Evolutionary conservation across 2,113 vertebrate species (phyloP).

Genomic region (Brevimyrus niger): DNA sequence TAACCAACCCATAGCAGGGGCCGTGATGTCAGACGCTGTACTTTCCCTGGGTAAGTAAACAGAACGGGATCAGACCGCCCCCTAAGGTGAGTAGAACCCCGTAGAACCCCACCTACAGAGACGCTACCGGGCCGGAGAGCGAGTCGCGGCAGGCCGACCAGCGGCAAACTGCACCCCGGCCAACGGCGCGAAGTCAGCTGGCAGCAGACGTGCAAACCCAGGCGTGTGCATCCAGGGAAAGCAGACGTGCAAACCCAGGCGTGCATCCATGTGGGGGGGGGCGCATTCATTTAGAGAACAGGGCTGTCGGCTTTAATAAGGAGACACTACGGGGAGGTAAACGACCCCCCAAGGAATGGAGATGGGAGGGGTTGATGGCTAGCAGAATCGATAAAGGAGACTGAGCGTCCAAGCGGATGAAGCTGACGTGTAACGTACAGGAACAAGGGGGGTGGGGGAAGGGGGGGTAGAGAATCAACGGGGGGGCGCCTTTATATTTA

Average conservation of each 20-base stretch:
- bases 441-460: background rate
- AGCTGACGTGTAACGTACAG: background rate
- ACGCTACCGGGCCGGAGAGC: background rate
- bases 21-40: background rate
- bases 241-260: background rate
- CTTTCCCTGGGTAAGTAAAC: background rate
- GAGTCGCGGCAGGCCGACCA: background rate
- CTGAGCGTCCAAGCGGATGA: background rate
- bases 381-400: background rate
- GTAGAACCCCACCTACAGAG: background rate
- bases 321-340: background rate
- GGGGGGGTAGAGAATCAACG: background rate
- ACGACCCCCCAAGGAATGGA: background rate
- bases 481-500: background rate
- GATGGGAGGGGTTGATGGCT: background rate
- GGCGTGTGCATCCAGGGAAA: background rate
- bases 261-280: background rate
- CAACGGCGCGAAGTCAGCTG: background rate
- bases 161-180: background rate
- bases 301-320: background rate
- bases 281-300: background rate
- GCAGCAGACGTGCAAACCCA: background rate
- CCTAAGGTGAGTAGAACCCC: background rate
- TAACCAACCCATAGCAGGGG: background rate
- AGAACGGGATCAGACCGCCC: background rate